Evolutionary conservation across 2,888 invertebrate species (phyloP), one percentile per base, ranked within the genome.

Genomic region (Sinhomidia bicolor): DNA sequence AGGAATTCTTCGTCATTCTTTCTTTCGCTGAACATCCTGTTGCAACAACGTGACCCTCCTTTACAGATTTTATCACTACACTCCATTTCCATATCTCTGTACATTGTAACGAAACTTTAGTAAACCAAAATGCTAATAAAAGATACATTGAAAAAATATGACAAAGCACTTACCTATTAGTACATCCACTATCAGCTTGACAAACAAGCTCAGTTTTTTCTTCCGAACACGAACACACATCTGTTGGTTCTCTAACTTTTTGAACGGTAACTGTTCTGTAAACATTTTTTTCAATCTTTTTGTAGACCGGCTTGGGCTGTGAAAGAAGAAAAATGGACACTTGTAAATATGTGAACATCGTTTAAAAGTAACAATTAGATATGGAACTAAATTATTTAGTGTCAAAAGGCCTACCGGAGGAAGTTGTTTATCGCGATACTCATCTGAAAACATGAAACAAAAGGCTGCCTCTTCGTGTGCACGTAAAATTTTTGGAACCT

Each of bases 381-480:
- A 60, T n/a, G n/a, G n/a, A n/a, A n/a, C n/a, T n/a, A n/a, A n/a
- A n/a, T n/a, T n/a, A n/a, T n/a, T n/a, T n/a, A 17, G 54, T 20
- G 17, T 17, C 12, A 6, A 32, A 6, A 29, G 0, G 3, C 14
- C 6, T 32, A 62, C 62, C 0, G 1, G 10, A 14, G 62, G 89
- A 10, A 91, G 76, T 5, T 80, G 12, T 29, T 78, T 85, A 10
- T 90, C 89, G 1, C 92, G 78, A 23, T 87, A 51, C 9, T 80
- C 85, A 29, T 92, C 91, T 5, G 81, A 62, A 12, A 90, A 88
- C 10, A 65, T 71, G 9, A 84, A 32, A 29, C 85, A 80, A 60
- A 89, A 91, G 0, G 81, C 79, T 7, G 91, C 92, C 60, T 92
- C 92, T 44, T 92, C 91, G 60, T 90, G 90, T 0, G 92, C 89